phyloP scores from a whole-genome alignment of 53 echinoderm and acorn worm species.

The Temnopleurus reevesii region DNA sequence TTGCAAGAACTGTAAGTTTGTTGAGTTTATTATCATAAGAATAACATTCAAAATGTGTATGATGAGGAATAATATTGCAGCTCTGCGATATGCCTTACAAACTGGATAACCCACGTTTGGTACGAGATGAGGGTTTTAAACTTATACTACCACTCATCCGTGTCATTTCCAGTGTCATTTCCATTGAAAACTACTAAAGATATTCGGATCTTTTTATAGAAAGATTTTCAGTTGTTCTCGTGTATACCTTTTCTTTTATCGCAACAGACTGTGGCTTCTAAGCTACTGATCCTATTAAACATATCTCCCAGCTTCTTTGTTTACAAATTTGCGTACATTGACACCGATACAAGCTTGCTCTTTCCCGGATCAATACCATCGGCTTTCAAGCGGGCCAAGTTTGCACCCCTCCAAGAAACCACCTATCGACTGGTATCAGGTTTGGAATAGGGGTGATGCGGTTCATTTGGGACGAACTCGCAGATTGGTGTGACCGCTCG shows the following conservation, averaged over 20 bases:
- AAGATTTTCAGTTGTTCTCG: background rate
- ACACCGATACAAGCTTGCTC: slow-evolving; percentile 24
- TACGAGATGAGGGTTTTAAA: too few species aligned
- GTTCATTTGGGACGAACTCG: background rate
- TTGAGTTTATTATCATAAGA: too few species aligned
- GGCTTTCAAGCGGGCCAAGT: slow-evolving; percentile 33
- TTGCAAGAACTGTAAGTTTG: too few species aligned
- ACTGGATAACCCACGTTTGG: too few species aligned
- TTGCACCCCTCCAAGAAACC: background rate
- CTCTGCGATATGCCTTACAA: too few species aligned
- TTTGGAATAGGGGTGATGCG: background rate
- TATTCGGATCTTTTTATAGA: background rate
- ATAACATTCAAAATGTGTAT: too few species aligned
- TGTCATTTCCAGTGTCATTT: background rate
- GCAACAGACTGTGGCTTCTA: background rate
- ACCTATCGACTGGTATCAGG: slow-evolving; percentile 15
- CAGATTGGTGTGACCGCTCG: background rate
- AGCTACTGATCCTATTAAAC: slow-evolving; percentile 57
- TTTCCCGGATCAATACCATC: slow-evolving; percentile 35
- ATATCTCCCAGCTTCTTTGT: slow-evolving; percentile 25
- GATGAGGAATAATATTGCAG: too few species aligned
- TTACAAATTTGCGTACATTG: slow-evolving; percentile 63
- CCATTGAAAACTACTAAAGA: background rate
- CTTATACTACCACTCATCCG: background rate
- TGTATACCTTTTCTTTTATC: background rate